Evolutionary conservation across 1,140 invertebrate species (phyloP).

Genomic region (Caenorhabditis brenneri): DNA sequence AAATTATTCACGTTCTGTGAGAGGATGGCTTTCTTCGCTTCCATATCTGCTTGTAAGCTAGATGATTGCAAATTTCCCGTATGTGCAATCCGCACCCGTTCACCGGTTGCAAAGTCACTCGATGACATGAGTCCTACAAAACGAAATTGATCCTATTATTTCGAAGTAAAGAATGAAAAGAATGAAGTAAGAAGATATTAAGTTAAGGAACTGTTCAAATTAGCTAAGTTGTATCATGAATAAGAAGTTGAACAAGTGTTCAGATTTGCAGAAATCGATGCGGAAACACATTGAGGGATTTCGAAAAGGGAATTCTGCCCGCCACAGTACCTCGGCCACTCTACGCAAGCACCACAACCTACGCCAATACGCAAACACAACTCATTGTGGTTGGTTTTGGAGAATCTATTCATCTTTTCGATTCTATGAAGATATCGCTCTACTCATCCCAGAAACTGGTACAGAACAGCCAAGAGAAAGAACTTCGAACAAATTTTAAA

Average conservation of each 20-base stretch:
- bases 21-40: not conserved
- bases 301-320: not conserved
- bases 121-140: slow-evolving; percentile 19
- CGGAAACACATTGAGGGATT: not conserved
- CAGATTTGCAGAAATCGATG: not conserved
- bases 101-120: slow-evolving; percentile 1
- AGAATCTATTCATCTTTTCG: too few species aligned
- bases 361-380: slow-evolving; percentile 9
- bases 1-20: not conserved
- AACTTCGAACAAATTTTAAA: too few species aligned
- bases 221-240: too few species aligned
- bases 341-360: not conserved
- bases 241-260: not conserved
- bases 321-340: not conserved
- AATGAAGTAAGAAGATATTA: not conserved
- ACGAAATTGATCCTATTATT: not conserved
- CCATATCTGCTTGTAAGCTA: slow-evolving; percentile 37
- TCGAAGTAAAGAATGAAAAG: not conserved
- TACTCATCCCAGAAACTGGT: too few species aligned
- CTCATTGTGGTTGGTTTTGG: not conserved
- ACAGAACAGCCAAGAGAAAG: too few species aligned
- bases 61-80: slow-evolving; percentile 1
- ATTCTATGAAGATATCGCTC: too few species aligned
- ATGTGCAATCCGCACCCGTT: slow-evolving; percentile 21
- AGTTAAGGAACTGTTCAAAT: too few species aligned